These are phyloP conservation scores for Acropternis orthonyx DNA, from an alignment of 2,797 vertebrate species.

Conservation along the genomic window DNA sequence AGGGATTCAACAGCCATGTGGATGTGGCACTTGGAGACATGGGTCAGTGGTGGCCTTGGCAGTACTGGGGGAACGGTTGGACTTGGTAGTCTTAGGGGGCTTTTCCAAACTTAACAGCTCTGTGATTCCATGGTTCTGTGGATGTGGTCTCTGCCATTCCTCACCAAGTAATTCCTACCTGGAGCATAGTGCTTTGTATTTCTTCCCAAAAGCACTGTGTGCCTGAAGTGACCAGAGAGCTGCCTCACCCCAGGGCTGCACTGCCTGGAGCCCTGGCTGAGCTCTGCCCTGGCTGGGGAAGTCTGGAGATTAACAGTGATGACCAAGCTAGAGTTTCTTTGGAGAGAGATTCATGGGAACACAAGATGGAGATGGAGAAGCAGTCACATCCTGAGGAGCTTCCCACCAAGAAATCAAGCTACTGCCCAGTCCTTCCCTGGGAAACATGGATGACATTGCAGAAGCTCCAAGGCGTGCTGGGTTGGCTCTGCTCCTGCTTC, in stretches of 20 bases:
- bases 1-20: not conserved
- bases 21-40: not conserved
- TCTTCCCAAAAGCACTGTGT: not conserved
- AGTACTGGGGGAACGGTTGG: not conserved
- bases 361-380: not conserved
- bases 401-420: not conserved
- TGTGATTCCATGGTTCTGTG: not conserved
- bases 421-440: not conserved
- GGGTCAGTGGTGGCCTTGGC: not conserved
- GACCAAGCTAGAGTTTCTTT: not conserved
- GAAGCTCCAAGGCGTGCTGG: accelerated
- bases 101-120: not conserved
- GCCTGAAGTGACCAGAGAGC: not conserved
- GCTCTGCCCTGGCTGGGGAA: not conserved
- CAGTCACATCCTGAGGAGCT: not conserved
- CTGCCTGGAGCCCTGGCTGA: not conserved
- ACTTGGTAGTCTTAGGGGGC: not conserved
- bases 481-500: not conserved
- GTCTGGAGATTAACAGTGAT: not conserved
- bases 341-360: not conserved
- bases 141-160: not conserved
- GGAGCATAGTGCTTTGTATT: not conserved
- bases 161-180: not conserved
- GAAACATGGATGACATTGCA: not conserved
- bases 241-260: not conserved